Evolutionary conservation across 2,888 invertebrate species (phyloP), one percentile per base, ranked within the genome.

Genomic region (Odontocolon sp.): DNA sequence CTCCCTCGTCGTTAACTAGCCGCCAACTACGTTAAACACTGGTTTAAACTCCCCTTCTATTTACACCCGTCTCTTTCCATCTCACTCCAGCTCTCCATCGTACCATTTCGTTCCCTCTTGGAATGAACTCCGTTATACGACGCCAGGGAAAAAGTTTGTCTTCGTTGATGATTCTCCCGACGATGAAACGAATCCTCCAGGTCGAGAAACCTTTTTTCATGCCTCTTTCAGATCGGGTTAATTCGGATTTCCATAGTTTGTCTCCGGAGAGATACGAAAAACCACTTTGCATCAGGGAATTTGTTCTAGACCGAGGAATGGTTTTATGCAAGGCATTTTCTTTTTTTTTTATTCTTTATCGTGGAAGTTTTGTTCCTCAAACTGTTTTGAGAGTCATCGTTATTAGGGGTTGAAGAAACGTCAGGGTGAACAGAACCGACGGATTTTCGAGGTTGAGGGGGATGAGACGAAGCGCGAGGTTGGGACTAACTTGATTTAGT

Each of bases 401-500:
- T 52, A 45, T 64, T 64, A 11, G 59, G 42, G 18, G 33, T 50
- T 21, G 16, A 54, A 54, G 31, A 59, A 40, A 42, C 16, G 8
- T n/a, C 26, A 36, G 50, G 47, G 57, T 45, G 66, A 66, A 59
- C 80, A 81, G 80, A 69, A 67, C 78, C 76, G 69, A 79, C 78
- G 67, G 80, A 61, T n/a, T n/a, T n/a, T n/a, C n/a, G n/a, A n/a
- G n/a, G 64, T 72, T 56, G 40, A 69, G 64, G 76, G 80, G 71
- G 69, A 56, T 11, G 16, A 67, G 59, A 71, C 50, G 70, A 74
- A 66, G 82, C 75, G 67, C 69, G 23, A 42, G 36, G 74, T 81
- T 71, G 79, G 78, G 78, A 83, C 86, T 90, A 90, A 90, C 89
- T 90, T 89, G 81, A 90, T 90, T 90, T 86, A 83, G 89, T 90